These are phyloP conservation scores for Thecocarcelia acutangulata DNA, from an alignment of 2,888 invertebrate genomes.

Conservation along the genomic window DNA sequence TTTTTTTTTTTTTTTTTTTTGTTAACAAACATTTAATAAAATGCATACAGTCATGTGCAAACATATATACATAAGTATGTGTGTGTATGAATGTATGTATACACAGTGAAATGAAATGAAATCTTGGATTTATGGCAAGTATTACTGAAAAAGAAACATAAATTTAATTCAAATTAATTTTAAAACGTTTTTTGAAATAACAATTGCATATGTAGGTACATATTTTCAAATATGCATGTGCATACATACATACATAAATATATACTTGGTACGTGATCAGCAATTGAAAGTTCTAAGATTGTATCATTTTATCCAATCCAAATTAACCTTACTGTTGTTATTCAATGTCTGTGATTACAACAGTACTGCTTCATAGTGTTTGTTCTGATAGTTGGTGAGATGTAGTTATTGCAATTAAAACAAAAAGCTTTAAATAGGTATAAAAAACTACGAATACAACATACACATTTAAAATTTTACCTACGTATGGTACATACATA, in stretches of 20 bases:
- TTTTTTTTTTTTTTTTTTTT: not conserved
- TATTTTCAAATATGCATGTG: no score
- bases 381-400: not conserved
- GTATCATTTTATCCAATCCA: conserved; percentile 15
- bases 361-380: conserved; percentile 14
- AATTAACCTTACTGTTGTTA: conserved; percentile 17
- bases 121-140: no score
- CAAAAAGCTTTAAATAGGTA: no score
- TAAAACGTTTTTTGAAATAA: not conserved
- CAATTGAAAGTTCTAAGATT: conserved; percentile 29
- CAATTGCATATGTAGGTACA: no score
- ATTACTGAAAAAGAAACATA: not conserved
- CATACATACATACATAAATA: no score
- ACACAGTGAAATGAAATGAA: not conserved
- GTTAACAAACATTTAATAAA: conserved; percentile 21
- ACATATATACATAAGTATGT: not conserved
- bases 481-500: no score
- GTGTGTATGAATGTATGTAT: not conserved
- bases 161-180: not conserved
- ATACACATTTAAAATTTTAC: no score
- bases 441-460: no score
- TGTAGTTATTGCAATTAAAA: no score
- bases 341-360: conserved; percentile 12
- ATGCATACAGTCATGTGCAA: not conserved
- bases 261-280: conserved; percentile 40